phyloP scores from a whole-genome alignment of 2,113 vertebrate genomes.

The Craseonycteris thonglongyai region DNA sequence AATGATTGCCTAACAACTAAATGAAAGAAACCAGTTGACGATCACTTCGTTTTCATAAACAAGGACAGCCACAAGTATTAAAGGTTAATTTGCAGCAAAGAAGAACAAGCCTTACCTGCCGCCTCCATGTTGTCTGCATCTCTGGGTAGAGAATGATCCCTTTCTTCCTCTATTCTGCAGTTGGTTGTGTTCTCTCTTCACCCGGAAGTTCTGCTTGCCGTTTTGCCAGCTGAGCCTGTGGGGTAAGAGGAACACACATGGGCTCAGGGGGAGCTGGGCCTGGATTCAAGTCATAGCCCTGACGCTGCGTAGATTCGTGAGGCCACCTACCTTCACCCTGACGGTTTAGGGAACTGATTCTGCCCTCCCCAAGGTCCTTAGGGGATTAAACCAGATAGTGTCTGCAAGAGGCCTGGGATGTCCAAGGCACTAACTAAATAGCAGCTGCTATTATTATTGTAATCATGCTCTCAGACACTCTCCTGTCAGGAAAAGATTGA shows the following conservation, averaged over 20 bases:
- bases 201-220: background rate
- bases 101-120: background rate
- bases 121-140: background rate
- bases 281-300: background rate
- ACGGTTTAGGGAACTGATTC: background rate
- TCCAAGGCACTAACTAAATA: background rate
- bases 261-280: background rate
- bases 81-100: background rate
- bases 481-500: background rate
- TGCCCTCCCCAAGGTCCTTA: background rate
- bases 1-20: background rate
- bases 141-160: background rate
- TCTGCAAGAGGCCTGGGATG: background rate
- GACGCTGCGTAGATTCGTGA: background rate
- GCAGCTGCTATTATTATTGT: background rate
- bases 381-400: background rate
- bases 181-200: too few relatives aligned
- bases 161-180: background rate
- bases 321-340: background rate
- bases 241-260: background rate
- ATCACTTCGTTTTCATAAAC: background rate
- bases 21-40: background rate
- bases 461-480: background rate
- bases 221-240: background rate
- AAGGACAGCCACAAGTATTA: fast-evolving